A percentile compares a stretch with the other conserved stretches of the same genome.
These are phyloP conservation scores for Oplegnathus fasciatus DNA, from an alignment of 2,113 vertebrate species.

Conservation along the genomic window DNA sequence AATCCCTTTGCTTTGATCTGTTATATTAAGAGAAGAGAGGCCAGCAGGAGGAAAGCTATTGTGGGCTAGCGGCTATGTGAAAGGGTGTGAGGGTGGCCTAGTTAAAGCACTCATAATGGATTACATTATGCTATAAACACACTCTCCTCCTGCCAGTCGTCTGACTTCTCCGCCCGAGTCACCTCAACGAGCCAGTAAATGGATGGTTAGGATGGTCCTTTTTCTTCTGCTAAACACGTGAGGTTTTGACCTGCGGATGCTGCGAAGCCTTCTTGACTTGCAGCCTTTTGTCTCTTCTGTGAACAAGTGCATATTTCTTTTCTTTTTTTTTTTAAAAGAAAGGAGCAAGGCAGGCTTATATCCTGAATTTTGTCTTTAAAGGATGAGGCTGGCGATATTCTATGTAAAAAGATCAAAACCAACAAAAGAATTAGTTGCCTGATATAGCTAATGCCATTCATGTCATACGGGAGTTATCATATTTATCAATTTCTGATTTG, in stretches of 20 bases:
- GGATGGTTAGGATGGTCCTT: not conserved
- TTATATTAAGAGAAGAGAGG: slow-evolving; percentile 7
- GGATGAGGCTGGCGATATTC: not conserved
- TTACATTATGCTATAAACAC: slow-evolving; percentile 45
- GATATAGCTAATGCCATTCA: no score
- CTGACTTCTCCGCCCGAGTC: slow-evolving; percentile 29
- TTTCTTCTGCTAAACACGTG: not conserved
- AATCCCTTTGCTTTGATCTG: slow-evolving; percentile 26
- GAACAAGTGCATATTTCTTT: no score
- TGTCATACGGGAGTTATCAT: no score
- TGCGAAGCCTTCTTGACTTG: not conserved
- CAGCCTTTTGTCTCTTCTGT: not conserved
- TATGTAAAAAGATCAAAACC: not conserved
- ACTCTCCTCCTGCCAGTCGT: slow-evolving; percentile 14
- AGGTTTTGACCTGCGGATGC: not conserved
- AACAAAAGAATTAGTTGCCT: not conserved
- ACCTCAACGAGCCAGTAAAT: slow-evolving; percentile 20
- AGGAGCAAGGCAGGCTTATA: no score
- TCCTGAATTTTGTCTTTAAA: not conserved
- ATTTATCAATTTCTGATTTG: no score
- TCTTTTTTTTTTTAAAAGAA: no score
- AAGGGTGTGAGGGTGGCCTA: slow-evolving; percentile 38
- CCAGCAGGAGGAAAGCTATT: not conserved
- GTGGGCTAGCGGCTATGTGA: slow-evolving; percentile 12
- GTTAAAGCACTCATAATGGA: slow-evolving; percentile 54